Conservation (phyloP, 2,113 vertebrate genomes). For the Pseudopodoces humilis region DNA sequence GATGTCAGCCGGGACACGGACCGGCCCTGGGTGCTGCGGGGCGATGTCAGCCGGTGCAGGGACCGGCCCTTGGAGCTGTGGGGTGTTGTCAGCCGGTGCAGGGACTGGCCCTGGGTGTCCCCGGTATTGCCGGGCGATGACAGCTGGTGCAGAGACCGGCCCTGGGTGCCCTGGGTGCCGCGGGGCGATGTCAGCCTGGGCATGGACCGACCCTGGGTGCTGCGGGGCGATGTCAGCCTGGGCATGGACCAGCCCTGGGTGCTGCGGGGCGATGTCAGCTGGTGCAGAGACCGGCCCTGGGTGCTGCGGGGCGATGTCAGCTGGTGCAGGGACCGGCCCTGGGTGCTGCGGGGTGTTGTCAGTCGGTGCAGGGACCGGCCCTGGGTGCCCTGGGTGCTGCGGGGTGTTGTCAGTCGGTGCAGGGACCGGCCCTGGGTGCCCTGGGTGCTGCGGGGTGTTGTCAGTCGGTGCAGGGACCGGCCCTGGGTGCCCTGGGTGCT, state of each 20-base stretch:
- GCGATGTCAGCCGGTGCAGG: no score
- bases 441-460: not conserved
- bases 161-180: not conserved
- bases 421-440: not conserved
- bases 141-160: not conserved
- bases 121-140: not conserved
- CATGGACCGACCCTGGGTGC: not conserved
- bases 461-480: not conserved
- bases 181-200: not conserved
- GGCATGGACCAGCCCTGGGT: not conserved
- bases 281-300: not conserved
- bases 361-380: not conserved
- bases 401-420: not conserved
- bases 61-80: not conserved
- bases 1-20: not conserved
- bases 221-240: not conserved
- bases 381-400: not conserved
- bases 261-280: not conserved
- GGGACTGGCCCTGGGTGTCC: not conserved
- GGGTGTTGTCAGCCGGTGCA: not conserved
- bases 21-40: not conserved
- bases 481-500: not conserved
- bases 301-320: not conserved
- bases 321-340: not conserved
- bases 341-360: not conserved